Evolutionary conservation across 2,113 vertebrate species (phyloP), one percentile per base, ranked within the genome.

Genomic region (Chunga burmeisteri): DNA sequence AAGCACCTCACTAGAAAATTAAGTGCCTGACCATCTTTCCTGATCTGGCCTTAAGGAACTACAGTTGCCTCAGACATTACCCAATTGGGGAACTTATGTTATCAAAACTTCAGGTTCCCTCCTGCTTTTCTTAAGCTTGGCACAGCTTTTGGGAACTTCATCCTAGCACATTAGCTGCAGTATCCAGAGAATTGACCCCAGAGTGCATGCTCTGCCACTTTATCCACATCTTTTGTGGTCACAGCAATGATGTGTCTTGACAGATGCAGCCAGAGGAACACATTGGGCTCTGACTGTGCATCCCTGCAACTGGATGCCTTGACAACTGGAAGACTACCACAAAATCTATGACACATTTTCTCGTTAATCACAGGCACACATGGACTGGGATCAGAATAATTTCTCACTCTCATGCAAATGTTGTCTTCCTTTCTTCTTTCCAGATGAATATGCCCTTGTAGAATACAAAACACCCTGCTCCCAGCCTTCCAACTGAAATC

Each of bases 401-500:
- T 95, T 80, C 71, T 82, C 25, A 17, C 27, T 75, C 42, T 89
- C n/a, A 70, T 52, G 34, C 17, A 66, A 80, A 70, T 52, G 6
- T 70, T 34, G 68, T 66, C 66, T 81, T 93, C 40, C 30, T 90
- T 94, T 91, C 90, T 59, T 74, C 71, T 82, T 97, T 96, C 44
- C 94, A 98, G 98, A 98, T 95, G 98, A 98, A 80, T 98, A 96
- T 70, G 98, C 96, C 38, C 11, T 97, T 38, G 93, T 72, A 87
- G 96, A 96, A 78, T 98, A 98, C 81, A 96, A 77, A 79, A 86
- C 94, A 47, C 90, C 94, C 14, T 97, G 74, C 66, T 88, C 53
- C n/a, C n/a, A 38, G 0, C 21, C 36, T 86, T 96, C 82, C 38
- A 68, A 7, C 25, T 97, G 86, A 97, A 77, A 65, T 52, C 46